Evolutionary conservation across 1,140 invertebrate genomes (phyloP).

Genomic region (Mya arenaria): DNA sequence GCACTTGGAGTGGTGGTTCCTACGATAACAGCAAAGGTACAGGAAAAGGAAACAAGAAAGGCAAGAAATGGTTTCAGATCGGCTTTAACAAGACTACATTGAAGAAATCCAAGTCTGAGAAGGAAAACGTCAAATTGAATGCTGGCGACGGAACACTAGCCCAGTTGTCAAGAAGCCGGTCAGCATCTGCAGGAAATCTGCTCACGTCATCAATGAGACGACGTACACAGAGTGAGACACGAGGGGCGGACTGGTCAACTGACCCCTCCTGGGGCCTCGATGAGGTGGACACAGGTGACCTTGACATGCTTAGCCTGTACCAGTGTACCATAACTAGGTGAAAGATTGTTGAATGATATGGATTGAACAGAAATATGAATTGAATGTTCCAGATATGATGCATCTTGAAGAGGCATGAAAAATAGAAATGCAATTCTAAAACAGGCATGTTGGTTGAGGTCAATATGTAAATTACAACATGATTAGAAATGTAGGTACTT

Average conservation of each 20-base stretch:
- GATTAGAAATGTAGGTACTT: too few species aligned
- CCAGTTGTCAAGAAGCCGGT: not conserved
- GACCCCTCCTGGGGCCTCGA: not conserved
- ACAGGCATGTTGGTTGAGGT: too few species aligned
- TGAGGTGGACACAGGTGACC: constrained; percentile 42
- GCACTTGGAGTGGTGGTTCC: constrained; percentile 41
- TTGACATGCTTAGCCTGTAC: too few species aligned
- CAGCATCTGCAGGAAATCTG: constrained; percentile 25
- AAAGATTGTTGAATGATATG: too few species aligned
- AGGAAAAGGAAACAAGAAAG: constrained; percentile 18
- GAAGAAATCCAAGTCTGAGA: constrained; percentile 5
- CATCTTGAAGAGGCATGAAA: too few species aligned
- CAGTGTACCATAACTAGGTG: too few species aligned
- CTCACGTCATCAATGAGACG: constrained; percentile 17
- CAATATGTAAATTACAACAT: too few species aligned
- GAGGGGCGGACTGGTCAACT: not conserved
- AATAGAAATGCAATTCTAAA: too few species aligned
- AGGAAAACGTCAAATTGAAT: constrained; percentile 20
- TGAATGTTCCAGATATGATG: too few species aligned
- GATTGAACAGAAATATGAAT: too few species aligned
- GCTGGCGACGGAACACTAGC: constrained; percentile 26
- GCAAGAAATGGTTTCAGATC: constrained; percentile 49
- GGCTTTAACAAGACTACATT: not conserved
- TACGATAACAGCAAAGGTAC: not conserved
- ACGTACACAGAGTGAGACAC: not conserved